A percentile compares a stretch with the other conserved stretches of the same genome.
Conservation (phyloP, 1,140 invertebrate species). For the Venustaconcha ellipsiformis region DNA sequence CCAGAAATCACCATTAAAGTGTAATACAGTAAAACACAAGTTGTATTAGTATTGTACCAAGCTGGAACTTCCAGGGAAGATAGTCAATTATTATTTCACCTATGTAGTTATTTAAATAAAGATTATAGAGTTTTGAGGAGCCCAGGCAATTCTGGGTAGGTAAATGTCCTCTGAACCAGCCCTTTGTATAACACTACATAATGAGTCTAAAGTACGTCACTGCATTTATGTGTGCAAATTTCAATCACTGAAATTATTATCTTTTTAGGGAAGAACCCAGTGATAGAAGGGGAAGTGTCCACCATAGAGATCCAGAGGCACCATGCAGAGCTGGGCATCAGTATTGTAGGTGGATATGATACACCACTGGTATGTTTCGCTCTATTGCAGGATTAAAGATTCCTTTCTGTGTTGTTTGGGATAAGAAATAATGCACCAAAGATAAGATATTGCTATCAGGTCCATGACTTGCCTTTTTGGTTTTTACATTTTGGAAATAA, state of each 20-base stretch:
- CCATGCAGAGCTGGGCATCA: slow-evolving; percentile 68
- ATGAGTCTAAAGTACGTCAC: too few relatives aligned
- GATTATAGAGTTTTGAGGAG: too few relatives aligned
- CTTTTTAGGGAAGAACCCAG: slow-evolving; percentile 66
- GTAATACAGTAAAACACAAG: too few relatives aligned
- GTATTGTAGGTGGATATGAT: slow-evolving; percentile 72
- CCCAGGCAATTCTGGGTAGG: too few relatives aligned
- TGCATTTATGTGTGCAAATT: background rate
- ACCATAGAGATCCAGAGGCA: slow-evolving; percentile 71
- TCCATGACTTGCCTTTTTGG: background rate
- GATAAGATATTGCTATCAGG: background rate
- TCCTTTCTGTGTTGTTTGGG: background rate
- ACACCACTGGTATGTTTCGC: slow-evolving; percentile 70
- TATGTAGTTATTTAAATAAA: too few relatives aligned
- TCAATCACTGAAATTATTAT: slow-evolving; percentile 1
- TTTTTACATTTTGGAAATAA: background rate
- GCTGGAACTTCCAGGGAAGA: too few relatives aligned
- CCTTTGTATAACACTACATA: too few relatives aligned
- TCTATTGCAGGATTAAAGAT: background rate
- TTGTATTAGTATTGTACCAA: too few relatives aligned
- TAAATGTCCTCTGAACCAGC: too few relatives aligned
- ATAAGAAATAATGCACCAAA: background rate
- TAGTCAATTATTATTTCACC: too few relatives aligned
- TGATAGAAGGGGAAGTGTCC: slow-evolving; percentile 71
- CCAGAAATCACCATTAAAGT: too few relatives aligned